Evolutionary conservation across 2,797 vertebrate species (phyloP).

Genomic region (Graptemys geographica): DNA sequence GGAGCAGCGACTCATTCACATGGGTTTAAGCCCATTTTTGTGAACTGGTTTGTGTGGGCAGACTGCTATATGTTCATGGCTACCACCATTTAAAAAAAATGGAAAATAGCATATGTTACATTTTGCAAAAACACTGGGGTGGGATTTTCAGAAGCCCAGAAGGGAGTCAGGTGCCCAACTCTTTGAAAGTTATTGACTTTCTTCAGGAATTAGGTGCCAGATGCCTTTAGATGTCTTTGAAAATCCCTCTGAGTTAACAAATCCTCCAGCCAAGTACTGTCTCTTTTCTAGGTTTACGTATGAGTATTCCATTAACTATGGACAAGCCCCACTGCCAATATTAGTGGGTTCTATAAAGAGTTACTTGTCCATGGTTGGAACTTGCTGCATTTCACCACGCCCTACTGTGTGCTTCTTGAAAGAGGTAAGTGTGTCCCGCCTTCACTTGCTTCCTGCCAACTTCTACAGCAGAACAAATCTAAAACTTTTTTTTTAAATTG

Average conservation of each 20-base stretch:
- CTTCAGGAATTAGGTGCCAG: neutral
- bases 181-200: neutral
- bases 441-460: neutral
- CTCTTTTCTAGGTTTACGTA: slow-evolving; percentile 77
- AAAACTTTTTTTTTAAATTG: neutral
- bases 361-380: slow-evolving; percentile 83
- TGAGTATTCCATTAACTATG: slow-evolving; percentile 81
- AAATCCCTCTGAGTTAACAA: accelerated
- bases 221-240: neutral
- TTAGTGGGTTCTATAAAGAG: slow-evolving; percentile 76
- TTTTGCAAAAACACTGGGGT: neutral
- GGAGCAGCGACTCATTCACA: neutral
- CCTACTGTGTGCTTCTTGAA: slow-evolving; percentile 79
- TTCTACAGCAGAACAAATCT: neutral
- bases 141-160: neutral
- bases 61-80: neutral
- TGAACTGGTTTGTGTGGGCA: neutral
- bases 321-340: slow-evolving; percentile 80
- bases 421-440: slow-evolving; percentile 76
- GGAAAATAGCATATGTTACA: neutral
- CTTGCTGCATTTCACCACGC: slow-evolving; percentile 78
- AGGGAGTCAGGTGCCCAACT: neutral
- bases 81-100: neutral
- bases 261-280: accelerated
- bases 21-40: neutral